A percentile compares a stretch with the other conserved stretches of the same genome.
Evolutionary conservation across 2,113 vertebrate species (phyloP).

Genomic region (Hippocampus comes): DNA sequence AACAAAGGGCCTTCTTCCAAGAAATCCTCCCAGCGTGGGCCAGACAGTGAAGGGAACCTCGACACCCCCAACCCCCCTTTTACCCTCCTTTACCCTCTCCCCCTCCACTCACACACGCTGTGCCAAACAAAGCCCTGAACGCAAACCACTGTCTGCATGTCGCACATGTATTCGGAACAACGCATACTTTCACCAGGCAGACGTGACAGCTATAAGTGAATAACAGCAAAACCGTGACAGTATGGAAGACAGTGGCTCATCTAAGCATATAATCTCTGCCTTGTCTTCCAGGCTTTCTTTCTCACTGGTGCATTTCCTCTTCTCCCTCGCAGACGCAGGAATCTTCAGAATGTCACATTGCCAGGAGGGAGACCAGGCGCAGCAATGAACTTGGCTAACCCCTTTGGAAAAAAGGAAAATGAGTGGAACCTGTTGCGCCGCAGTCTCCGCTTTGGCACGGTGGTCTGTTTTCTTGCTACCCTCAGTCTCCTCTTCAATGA

Average conservation of each 20-base stretch:
- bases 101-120: slow-evolving; percentile 31
- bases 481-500: too few species aligned
- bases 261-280: slow-evolving; percentile 41
- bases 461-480: not conserved
- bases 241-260: slow-evolving; percentile 36
- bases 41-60: slow-evolving; percentile 46
- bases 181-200: slow-evolving; percentile 49
- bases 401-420: not conserved
- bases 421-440: not conserved
- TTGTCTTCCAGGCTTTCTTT: slow-evolving; percentile 32
- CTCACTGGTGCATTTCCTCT: slow-evolving; percentile 38
- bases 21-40: slow-evolving; percentile 46
- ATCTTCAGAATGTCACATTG: slow-evolving; percentile 58
- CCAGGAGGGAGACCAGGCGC: slow-evolving; percentile 30
- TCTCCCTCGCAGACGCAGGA: slow-evolving; percentile 51
- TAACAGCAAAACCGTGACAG: slow-evolving; percentile 54
- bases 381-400: slow-evolving; percentile 31
- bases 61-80: not conserved
- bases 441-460: not conserved
- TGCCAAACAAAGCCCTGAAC: slow-evolving; percentile 49
- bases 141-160: slow-evolving; percentile 46
- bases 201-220: slow-evolving; percentile 57
- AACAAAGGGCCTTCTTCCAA: slow-evolving; percentile 65
- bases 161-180: slow-evolving; percentile 49
- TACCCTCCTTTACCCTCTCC: not conserved